phyloP scores from a whole-genome alignment of 2,797 vertebrate species.

The Sphenopsis melanotis region DNA sequence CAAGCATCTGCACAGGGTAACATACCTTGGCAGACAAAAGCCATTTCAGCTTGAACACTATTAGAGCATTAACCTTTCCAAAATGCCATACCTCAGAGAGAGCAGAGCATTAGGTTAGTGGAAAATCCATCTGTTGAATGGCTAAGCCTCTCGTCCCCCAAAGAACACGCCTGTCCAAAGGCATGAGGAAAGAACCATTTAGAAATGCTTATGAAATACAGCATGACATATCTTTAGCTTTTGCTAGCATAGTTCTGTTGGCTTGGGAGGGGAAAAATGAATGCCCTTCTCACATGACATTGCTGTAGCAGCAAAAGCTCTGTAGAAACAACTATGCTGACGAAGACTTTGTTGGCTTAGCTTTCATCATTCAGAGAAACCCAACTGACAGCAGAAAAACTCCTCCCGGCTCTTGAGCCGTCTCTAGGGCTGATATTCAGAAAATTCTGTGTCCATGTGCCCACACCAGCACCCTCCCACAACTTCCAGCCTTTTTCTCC shows the following conservation, averaged over 20 bases:
- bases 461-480: neutral
- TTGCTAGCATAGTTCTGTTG: neutral
- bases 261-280: neutral
- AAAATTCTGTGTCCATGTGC: neutral
- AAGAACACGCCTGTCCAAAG: neutral
- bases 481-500: neutral
- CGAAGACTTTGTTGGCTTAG: slow-evolving; percentile 14
- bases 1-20: neutral
- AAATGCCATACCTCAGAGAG: neutral
- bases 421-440: neutral
- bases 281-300: slow-evolving; percentile 30
- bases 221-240: neutral
- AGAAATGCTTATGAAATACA: neutral
- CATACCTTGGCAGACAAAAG: neutral
- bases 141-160: neutral
- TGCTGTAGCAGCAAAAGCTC: slow-evolving; percentile 48
- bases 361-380: slow-evolving; percentile 15
- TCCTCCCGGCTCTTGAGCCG: neutral
- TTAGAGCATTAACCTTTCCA: neutral
- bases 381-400: neutral
- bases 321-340: slow-evolving; percentile 29
- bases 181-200: neutral
- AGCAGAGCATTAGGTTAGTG: neutral
- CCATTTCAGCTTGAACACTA: neutral
- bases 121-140: neutral